Conservation (phyloP, 2,888 invertebrate genomes). For the Campoplex nolae region DNA sequence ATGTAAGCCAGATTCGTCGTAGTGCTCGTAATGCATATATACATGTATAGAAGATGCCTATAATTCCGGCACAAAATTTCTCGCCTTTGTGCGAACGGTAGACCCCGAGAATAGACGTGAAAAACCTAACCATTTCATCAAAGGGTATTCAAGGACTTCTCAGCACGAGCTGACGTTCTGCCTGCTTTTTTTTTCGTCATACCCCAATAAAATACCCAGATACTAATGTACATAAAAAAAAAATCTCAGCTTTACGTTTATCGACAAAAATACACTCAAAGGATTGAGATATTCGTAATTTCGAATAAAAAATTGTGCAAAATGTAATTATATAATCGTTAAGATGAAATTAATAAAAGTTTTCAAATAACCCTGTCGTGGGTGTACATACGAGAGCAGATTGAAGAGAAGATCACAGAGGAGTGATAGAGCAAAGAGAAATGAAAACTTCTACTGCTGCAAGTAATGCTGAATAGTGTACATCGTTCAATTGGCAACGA, state of each 20-base stretch:
- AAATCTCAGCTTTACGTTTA: not conserved
- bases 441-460: conserved; percentile 6
- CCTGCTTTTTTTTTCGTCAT: conserved; percentile 14
- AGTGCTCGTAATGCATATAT: conserved; percentile 16
- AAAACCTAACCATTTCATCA: conserved; percentile 49
- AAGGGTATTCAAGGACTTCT: conserved; percentile 41
- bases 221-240: conserved; percentile 21
- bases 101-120: conserved; percentile 29
- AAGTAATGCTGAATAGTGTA: conserved; percentile 38
- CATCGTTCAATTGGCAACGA: conserved; percentile 55
- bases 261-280: not conserved
- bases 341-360: not conserved
- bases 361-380: not conserved
- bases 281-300: not conserved
- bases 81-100: conserved; percentile 48
- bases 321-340: not conserved
- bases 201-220: not conserved
- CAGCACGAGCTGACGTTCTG: conserved; percentile 25
- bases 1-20: conserved; percentile 42
- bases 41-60: conserved; percentile 2
- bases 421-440: conserved; percentile 9
- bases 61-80: conserved; percentile 53
- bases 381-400: not conserved
- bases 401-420: not conserved
- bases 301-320: not conserved